phyloP scores from a whole-genome alignment of 2,797 vertebrate genomes.

The Amphiprion clarkii region DNA sequence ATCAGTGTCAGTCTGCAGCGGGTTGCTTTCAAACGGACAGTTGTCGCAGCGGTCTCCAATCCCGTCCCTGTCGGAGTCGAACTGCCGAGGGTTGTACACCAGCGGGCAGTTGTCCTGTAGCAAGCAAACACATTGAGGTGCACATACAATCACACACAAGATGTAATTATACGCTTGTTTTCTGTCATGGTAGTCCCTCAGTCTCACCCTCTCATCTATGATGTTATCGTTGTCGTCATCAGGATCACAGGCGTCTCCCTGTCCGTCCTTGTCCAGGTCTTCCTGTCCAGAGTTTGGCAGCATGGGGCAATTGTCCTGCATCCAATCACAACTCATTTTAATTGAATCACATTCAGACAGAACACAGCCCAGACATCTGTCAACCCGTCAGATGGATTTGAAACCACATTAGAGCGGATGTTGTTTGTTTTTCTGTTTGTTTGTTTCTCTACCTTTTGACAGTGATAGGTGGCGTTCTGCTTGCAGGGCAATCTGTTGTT shows the following conservation, averaged over 20 bases:
- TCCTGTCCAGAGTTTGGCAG: conserved; percentile 98
- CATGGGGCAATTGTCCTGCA: conserved; percentile 94
- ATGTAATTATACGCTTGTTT: not conserved
- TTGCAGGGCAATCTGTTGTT: conserved; percentile 91
- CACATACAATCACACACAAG: not conserved
- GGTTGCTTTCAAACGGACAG: conserved; percentile 95
- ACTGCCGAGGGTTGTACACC: conserved; percentile 95
- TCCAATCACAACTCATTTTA: conserved; percentile 38
- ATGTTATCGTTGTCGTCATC: conserved; percentile 97
- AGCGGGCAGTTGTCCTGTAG: conserved; percentile 96
- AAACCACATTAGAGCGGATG: too few species aligned
- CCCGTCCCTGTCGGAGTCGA: conserved; percentile 94
- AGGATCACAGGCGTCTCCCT: conserved; percentile 95
- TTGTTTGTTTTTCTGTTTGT: not conserved
- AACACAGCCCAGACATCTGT: not conserved
- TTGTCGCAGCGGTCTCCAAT: conserved; percentile 97
- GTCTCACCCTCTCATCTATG: conserved; percentile 91
- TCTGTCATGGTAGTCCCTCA: not conserved
- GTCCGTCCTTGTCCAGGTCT: conserved; percentile 93
- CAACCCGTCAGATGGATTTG: not conserved
- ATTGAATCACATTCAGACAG: conserved; percentile 19
- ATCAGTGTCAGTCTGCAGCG: conserved; percentile 94
- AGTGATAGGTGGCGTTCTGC: conserved; percentile 94
- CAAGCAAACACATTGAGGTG: conserved; percentile 14
- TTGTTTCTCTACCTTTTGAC: conserved; percentile 86